Evolutionary conservation across 2,113 vertebrate genomes (phyloP).

Genomic region (Phylloscopus trochilus): DNA sequence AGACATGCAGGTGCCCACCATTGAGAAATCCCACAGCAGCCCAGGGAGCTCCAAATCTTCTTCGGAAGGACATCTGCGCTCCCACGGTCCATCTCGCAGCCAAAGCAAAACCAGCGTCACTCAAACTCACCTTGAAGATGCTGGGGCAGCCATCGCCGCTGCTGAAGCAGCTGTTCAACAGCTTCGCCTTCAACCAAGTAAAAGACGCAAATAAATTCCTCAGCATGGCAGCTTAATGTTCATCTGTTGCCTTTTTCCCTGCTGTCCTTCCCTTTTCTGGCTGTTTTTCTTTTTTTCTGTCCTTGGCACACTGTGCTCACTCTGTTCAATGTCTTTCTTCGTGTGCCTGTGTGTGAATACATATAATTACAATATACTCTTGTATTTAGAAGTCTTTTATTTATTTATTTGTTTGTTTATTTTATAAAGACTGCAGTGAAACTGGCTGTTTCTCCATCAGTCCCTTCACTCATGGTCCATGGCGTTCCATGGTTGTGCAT

Average conservation of each 20-base stretch:
- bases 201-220: slow-evolving; percentile 92
- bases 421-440: slow-evolving; percentile 73
- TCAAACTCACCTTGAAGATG: slow-evolving; percentile 95
- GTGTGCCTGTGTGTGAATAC: slow-evolving; percentile 74
- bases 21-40: slow-evolving; percentile 99
- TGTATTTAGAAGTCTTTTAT: slow-evolving; percentile 57
- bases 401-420: slow-evolving; percentile 45
- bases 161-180: slow-evolving; percentile 97
- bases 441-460: slow-evolving; percentile 84
- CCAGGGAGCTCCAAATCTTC: slow-evolving; percentile 98
- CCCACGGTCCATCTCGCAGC: slow-evolving; percentile 94
- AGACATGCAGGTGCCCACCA: slow-evolving; percentile 94
- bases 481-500: slow-evolving; percentile 55
- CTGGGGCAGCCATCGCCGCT: slow-evolving; percentile 94
- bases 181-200: slow-evolving; percentile 99
- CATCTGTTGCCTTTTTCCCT: slow-evolving; percentile 87
- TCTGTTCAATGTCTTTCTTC: slow-evolving; percentile 75
- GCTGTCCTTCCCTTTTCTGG: slow-evolving; percentile 70
- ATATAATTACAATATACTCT: slow-evolving; percentile 71
- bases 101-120: slow-evolving; percentile 99
- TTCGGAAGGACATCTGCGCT: slow-evolving; percentile 95
- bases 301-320: slow-evolving; percentile 76
- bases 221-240: slow-evolving; percentile 89
- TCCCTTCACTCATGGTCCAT: slow-evolving; percentile 58
- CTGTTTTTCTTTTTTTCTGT: slow-evolving; percentile 49